These are phyloP conservation scores for Calvadosia cruxmelitensis DNA, from an alignment of 30 jellyfish, hydroid and myxozoan species.

Conservation along the genomic window DNA sequence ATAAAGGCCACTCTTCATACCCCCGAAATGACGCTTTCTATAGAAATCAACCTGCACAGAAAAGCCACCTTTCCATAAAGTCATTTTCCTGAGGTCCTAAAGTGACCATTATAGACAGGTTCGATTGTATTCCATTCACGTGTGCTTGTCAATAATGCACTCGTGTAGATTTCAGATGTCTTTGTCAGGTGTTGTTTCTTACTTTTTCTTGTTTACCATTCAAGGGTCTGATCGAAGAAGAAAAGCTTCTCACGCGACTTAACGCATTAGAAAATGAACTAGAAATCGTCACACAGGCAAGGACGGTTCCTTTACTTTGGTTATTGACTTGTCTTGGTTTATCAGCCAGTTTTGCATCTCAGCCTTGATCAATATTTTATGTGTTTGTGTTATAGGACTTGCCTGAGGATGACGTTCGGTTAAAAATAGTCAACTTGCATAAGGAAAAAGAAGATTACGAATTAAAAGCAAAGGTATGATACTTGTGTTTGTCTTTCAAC, in stretches of 20 bases:
- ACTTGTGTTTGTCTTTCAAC: too few relatives aligned
- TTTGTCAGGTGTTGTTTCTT: background rate
- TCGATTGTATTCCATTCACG: too few relatives aligned
- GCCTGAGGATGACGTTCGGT: conserved; percentile 49
- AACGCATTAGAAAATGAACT: conserved; percentile 82
- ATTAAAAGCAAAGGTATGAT: conserved; percentile 48
- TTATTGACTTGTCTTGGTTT: too few relatives aligned
- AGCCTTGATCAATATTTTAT: background rate
- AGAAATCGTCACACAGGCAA: conserved; percentile 57
- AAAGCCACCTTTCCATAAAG: background rate
- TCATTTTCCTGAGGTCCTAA: background rate
- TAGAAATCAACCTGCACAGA: too few relatives aligned
- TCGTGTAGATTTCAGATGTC: too few relatives aligned
- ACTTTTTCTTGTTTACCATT: too few relatives aligned
- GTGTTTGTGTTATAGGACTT: conserved; percentile 23
- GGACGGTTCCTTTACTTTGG: too few relatives aligned
- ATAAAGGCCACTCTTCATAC: too few relatives aligned
- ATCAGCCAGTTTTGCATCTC: too few relatives aligned
- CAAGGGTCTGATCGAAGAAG: conserved; percentile 90
- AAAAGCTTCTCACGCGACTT: conserved; percentile 65
- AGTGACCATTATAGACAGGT: too few relatives aligned
- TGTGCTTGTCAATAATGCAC: too few relatives aligned
- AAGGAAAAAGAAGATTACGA: conserved; percentile 64
- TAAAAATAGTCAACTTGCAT: conserved; percentile 29
- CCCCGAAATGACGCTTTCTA: too few relatives aligned